These are phyloP conservation scores for Anolis sagrei DNA, from an alignment of 2,113 vertebrate species.

Conservation along the genomic window DNA sequence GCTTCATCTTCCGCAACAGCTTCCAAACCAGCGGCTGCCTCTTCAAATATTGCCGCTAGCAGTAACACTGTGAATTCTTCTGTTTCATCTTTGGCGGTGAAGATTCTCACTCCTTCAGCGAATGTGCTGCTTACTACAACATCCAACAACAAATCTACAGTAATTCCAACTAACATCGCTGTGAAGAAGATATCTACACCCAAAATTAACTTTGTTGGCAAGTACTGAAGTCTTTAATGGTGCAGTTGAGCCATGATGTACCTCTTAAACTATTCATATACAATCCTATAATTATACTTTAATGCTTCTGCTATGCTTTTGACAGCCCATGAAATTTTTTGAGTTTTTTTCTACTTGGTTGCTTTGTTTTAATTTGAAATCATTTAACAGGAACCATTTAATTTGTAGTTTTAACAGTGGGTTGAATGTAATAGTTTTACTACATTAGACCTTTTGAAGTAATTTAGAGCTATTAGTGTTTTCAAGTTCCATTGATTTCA, in stretches of 20 bases:
- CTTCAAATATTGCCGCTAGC: conserved; percentile 81
- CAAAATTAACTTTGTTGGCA: conserved; percentile 98
- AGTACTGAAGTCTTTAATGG: conserved; percentile 73
- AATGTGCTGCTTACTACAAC: conserved; percentile 78
- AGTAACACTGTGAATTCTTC: conserved; percentile 81
- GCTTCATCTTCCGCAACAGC: conserved; percentile 84
- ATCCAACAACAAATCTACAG: conserved; percentile 75
- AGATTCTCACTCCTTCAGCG: conserved; percentile 77
- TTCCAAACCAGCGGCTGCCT: conserved; percentile 82
- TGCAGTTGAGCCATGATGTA: conserved; percentile 43
- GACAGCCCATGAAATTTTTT: neutral
- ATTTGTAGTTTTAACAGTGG: neutral
- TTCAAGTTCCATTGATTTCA: neutral
- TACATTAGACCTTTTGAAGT: no score
- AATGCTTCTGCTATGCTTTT: neutral
- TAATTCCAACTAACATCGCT: conserved; percentile 75
- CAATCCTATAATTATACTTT: conserved; percentile 6
- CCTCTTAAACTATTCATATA: neutral
- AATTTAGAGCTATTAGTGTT: no score
- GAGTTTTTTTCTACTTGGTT: neutral
- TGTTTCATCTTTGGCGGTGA: conserved; percentile 77
- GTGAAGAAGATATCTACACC: conserved; percentile 93
- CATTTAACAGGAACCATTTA: neutral
- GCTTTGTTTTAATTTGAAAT: neutral
- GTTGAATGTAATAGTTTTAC: neutral